Conservation (phyloP, 2,888 invertebrate species). For the Panorpa germanica region DNA sequence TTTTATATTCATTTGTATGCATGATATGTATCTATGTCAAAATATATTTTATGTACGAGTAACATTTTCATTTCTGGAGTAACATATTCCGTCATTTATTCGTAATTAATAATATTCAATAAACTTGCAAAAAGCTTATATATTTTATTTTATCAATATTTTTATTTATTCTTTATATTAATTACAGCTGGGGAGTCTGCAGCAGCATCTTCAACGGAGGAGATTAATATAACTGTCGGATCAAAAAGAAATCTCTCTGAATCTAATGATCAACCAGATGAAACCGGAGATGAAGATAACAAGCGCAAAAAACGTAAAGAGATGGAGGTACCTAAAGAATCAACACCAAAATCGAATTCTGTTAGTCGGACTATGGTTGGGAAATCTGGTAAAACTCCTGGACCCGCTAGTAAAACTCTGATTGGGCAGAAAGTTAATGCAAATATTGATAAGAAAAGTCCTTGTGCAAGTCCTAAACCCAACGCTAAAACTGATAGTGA, state of each 20-base stretch:
- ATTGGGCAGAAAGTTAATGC: constrained; percentile 21
- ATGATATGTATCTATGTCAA: too few species aligned
- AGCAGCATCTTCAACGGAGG: constrained; percentile 19
- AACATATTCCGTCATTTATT: too few species aligned
- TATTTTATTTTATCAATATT: too few species aligned
- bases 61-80: too few species aligned
- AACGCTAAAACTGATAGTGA: constrained; percentile 25
- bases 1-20: too few species aligned
- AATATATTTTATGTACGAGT: too few species aligned
- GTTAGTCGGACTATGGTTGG: too few species aligned
- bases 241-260: constrained; percentile 30
- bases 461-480: constrained; percentile 37
- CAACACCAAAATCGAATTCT: constrained; percentile 24
- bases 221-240: constrained; percentile 13
- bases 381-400: constrained; percentile 30
- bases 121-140: too few species aligned
- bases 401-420: constrained; percentile 31
- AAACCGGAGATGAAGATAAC: constrained; percentile 41
- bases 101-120: too few species aligned
- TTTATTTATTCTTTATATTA: too few species aligned
- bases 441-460: constrained; percentile 44
- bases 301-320: constrained; percentile 64
- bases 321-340: constrained; percentile 35
- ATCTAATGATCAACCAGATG: constrained; percentile 30
- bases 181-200: constrained; percentile 14